Percentiles rank a stretch among this genome's conserved stretches.
Conservation (phyloP, 2,888 invertebrate species). For the Dolichomitus sp. region DNA sequence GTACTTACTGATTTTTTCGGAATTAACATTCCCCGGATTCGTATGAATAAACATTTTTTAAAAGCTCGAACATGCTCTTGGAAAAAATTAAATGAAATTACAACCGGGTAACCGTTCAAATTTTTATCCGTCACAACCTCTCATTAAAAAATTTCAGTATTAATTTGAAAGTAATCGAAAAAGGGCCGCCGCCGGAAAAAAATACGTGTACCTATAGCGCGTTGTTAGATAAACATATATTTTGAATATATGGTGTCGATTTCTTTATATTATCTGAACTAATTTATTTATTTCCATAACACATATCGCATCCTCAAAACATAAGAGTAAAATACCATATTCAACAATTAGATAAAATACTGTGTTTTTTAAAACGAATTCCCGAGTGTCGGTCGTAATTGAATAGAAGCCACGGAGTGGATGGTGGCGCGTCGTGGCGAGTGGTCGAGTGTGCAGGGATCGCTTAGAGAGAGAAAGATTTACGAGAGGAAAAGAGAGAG, state of each 20-base stretch:
- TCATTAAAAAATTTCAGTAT: too few relatives aligned
- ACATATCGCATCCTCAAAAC: neutral
- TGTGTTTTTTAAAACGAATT: neutral
- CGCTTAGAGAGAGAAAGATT: conserved; percentile 18
- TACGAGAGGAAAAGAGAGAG: conserved; percentile 25
- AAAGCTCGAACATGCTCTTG: too few relatives aligned
- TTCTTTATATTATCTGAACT: neutral
- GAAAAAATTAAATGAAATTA: too few relatives aligned
- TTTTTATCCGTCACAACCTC: too few relatives aligned
- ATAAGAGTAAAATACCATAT: neutral
- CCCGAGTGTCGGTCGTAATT: conserved; percentile 11
- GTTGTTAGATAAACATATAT: too few relatives aligned
- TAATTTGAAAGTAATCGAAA: too few relatives aligned
- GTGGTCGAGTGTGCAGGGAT: conserved; percentile 8
- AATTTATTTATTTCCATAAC: neutral
- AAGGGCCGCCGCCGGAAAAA: neutral
- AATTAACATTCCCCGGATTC: neutral
- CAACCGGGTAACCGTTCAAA: too few relatives aligned
- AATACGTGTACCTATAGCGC: neutral
- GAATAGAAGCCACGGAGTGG: conserved; percentile 25
- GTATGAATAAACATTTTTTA: too few relatives aligned
- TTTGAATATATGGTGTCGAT: too few relatives aligned
- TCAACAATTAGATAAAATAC: neutral
- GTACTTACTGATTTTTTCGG: neutral
- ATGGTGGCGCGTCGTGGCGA: conserved; percentile 38